Conservation (phyloP, 2,113 vertebrate species). For the Myiagra hebetior region DNA sequence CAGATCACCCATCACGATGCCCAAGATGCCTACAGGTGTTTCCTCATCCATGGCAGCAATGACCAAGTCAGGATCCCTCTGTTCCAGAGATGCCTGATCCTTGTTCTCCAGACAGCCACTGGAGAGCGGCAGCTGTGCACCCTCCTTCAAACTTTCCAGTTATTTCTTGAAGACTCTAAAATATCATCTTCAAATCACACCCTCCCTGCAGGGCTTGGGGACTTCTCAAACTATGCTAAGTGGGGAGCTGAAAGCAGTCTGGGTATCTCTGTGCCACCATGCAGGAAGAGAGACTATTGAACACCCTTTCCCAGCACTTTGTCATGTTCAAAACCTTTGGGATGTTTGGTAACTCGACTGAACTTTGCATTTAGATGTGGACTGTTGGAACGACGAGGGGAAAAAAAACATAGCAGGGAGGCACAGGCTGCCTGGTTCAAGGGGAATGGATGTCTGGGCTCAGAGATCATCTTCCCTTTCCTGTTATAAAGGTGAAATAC, state of each 20-base stretch:
- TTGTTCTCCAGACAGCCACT: neutral
- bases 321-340: neutral
- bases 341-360: fast-evolving
- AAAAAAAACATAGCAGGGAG: neutral
- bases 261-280: neutral
- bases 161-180: neutral
- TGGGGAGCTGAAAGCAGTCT: neutral
- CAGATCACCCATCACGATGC: fast-evolving
- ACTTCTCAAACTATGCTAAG: neutral
- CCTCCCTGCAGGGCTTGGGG: neutral
- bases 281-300: neutral
- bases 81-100: neutral
- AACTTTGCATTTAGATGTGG: neutral
- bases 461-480: neutral
- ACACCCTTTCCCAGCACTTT: neutral
- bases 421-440: neutral
- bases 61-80: neutral
- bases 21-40: neutral
- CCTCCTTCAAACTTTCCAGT: neutral
- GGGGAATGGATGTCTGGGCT: neutral
- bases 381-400: neutral
- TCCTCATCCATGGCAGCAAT: neutral
- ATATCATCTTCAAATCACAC: neutral
- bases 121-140: neutral
- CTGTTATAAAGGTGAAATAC: conserved; percentile 26